Percentiles rank a stretch among this genome's conserved stretches.
These are phyloP conservation scores for Chroicocephalus ridibundus DNA, from an alignment of 2,113 vertebrate genomes.

Conservation along the genomic window DNA sequence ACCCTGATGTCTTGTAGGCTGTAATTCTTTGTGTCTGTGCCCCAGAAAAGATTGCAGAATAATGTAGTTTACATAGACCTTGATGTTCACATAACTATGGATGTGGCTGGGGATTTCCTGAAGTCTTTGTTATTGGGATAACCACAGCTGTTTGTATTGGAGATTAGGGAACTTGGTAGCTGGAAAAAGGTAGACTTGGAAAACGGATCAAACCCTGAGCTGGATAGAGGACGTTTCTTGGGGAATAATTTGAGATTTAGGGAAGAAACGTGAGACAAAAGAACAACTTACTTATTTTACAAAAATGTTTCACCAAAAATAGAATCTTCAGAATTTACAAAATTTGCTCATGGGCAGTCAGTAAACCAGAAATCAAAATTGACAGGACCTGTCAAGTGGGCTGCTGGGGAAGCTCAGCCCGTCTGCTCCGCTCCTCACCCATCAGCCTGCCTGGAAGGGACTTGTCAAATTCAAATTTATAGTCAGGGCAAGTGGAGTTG, in stretches of 20 bases:
- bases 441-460: slow-evolving; percentile 14
- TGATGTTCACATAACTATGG: background rate
- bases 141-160: background rate
- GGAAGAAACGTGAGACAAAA: background rate
- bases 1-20: background rate
- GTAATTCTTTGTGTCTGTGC: background rate
- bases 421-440: background rate
- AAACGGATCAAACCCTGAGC: background rate
- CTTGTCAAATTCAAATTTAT: background rate
- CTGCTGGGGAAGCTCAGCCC: background rate
- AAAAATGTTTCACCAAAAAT: background rate
- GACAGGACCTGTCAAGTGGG: slow-evolving; percentile 18
- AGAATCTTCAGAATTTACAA: background rate
- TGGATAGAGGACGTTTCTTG: background rate
- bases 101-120: background rate
- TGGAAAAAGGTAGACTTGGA: background rate
- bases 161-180: background rate
- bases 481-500: background rate
- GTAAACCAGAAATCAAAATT: slow-evolving; percentile 10
- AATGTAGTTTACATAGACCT: background rate
- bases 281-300: background rate
- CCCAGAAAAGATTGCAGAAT: background rate
- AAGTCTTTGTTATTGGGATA: background rate
- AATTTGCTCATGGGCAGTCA: background rate
- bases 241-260: background rate